Conservation (phyloP, 2,797 vertebrate genomes). For the Danio aesculapii region DNA sequence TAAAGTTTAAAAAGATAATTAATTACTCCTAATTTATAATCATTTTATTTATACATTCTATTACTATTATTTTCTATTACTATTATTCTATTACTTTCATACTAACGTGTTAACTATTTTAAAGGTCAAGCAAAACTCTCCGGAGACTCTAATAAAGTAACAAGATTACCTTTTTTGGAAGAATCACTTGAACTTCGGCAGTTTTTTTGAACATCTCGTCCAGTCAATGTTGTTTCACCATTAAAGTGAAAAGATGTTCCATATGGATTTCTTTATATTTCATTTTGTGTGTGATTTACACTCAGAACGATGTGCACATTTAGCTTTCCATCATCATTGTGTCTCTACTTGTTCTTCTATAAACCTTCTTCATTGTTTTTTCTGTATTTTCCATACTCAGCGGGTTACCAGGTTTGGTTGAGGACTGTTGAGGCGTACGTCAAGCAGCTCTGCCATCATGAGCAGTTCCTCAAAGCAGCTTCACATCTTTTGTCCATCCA, state of each 20-base stretch:
- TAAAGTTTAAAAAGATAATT: no score
- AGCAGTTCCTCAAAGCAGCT: conserved; percentile 94
- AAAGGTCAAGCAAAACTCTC: no score
- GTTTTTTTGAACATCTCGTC: not conserved
- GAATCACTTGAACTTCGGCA: not conserved
- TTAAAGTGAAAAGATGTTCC: no score
- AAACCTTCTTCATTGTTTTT: not conserved
- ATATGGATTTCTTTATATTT: not conserved
- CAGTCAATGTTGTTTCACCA: not conserved
- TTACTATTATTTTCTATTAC: no score
- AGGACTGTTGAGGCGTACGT: conserved; percentile 88
- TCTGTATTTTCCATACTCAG: conserved; percentile 67
- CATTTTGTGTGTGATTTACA: no score
- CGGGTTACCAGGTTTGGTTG: conserved; percentile 88
- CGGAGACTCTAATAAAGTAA: no score
- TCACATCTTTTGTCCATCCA: conserved; percentile 93
- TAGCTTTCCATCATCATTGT: no score
- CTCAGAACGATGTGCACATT: no score
- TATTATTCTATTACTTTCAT: no score
- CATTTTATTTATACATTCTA: no score
- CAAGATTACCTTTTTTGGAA: not conserved
- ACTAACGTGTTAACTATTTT: no score
- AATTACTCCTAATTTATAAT: no score
- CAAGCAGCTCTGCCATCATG: conserved; percentile 94
- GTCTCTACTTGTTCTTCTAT: not conserved